These are phyloP conservation scores for Cygnus buccinator DNA, from an alignment of 2,113 vertebrate species.

Conservation along the genomic window DNA sequence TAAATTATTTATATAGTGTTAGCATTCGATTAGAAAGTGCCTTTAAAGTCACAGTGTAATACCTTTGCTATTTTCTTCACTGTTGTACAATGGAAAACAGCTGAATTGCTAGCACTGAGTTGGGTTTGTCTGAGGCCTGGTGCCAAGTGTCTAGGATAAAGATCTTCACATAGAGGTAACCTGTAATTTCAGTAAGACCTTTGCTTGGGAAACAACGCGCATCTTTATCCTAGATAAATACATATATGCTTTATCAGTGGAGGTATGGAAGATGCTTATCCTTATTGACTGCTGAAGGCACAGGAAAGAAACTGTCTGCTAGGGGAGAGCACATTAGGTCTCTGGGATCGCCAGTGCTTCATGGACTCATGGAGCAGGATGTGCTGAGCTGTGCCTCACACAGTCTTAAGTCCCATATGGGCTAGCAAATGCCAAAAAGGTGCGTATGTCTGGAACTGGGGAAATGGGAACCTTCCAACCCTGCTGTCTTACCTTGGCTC, in stretches of 20 bases:
- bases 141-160: neutral
- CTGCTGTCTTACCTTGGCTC: slow-evolving; percentile 40
- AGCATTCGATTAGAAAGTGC: neutral
- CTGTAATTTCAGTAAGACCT: neutral
- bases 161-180: neutral
- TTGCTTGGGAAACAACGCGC: neutral
- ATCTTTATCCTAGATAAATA: neutral
- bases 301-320: neutral
- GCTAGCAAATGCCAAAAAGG: neutral
- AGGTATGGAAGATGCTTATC: neutral
- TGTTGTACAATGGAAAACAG: neutral
- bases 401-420: neutral
- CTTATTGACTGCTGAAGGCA: neutral
- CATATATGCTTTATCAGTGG: neutral
- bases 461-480: slow-evolving; percentile 45
- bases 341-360: neutral
- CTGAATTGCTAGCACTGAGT: neutral
- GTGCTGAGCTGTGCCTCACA: neutral
- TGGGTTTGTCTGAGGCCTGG: neutral
- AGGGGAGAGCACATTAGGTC: neutral
- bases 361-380: neutral
- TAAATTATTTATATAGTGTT: neutral
- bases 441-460: slow-evolving; percentile 7
- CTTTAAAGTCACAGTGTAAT: neutral
- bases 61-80: neutral